These are phyloP conservation scores for Eristalis arbustorum DNA, from an alignment of 2,888 invertebrate genomes.

Conservation along the genomic window DNA sequence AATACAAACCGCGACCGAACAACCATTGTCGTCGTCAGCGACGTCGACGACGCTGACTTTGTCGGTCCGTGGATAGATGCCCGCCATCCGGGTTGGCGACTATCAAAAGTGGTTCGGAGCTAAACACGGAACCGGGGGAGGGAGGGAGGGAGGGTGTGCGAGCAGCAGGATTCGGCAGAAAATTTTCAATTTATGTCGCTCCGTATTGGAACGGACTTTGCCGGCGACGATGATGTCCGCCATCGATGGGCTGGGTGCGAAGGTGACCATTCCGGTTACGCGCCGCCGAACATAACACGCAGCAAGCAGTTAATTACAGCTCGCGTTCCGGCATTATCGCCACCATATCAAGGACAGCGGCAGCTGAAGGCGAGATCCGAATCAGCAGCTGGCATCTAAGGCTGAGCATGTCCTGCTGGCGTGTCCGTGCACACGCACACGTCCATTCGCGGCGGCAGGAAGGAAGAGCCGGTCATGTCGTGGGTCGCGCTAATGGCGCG, in stretches of 20 bases:
- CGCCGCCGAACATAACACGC: constrained; percentile 70
- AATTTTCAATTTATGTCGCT: constrained; percentile 65
- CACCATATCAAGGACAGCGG: constrained; percentile 9
- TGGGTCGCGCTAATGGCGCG: constrained; percentile 26
- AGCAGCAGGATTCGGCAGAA: constrained; percentile 47
- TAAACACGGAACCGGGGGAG: constrained; percentile 9
- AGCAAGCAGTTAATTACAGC: constrained; percentile 71
- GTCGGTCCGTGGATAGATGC: constrained; percentile 51
- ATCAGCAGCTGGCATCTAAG: constrained; percentile 43
- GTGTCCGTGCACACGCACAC: neutral
- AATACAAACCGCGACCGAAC: constrained; percentile 71
- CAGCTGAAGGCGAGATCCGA: neutral
- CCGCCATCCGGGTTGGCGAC: constrained; percentile 31
- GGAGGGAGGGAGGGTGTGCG: neutral
- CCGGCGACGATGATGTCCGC: neutral
- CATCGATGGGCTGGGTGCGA: constrained; percentile 16
- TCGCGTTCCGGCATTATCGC: constrained; percentile 58
- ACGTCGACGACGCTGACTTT: constrained; percentile 50
- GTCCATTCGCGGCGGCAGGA: neutral
- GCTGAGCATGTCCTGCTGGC: constrained; percentile 3
- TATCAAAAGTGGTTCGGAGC: constrained; percentile 52
- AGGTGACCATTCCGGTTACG: constrained; percentile 69
- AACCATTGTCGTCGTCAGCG: constrained; percentile 58
- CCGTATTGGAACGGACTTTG: constrained; percentile 46
- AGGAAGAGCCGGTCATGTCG: neutral